A percentile compares a stretch with the other conserved stretches of the same genome.
Conservation (phyloP, 1,140 invertebrate genomes). For the Pomacea maculata region DNA sequence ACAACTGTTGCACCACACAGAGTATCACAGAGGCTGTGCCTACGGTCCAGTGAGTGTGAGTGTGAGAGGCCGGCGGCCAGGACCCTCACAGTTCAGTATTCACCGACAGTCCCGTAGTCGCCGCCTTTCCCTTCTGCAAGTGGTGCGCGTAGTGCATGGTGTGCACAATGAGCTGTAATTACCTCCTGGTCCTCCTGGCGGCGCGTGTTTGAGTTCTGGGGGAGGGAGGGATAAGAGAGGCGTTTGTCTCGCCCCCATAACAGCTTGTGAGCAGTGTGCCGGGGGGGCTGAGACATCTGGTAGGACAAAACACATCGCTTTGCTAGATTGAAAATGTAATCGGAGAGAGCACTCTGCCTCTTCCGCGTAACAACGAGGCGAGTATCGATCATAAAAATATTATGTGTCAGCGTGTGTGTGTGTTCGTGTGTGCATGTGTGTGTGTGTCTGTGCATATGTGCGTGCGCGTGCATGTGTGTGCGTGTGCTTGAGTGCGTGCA, state of each 20-base stretch:
- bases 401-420: not conserved
- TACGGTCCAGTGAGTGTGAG: too few species aligned
- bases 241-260: not conserved
- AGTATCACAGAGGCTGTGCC: too few species aligned
- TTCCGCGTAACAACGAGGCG: not conserved
- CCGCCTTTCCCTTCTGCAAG: too few species aligned
- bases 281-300: not conserved
- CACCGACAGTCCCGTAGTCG: too few species aligned
- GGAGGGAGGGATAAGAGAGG: too few species aligned
- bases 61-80: too few species aligned
- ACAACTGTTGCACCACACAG: too few species aligned
- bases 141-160: too few species aligned
- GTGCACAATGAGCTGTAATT: too few species aligned
- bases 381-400: not conserved
- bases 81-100: too few species aligned
- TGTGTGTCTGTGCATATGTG: not conserved
- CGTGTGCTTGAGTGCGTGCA: constrained; percentile 1
- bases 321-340: not conserved
- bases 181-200: too few species aligned
- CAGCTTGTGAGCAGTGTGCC: not conserved
- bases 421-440: not conserved
- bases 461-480: not conserved
- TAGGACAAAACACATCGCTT: not conserved
- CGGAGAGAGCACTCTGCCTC: not conserved
- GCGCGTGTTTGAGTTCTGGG: too few species aligned